Percentiles rank a stretch among this genome's conserved stretches.
These are phyloP conservation scores for Nasonia longicornis DNA, from an alignment of 1,140 invertebrate species.

Conservation along the genomic window DNA sequence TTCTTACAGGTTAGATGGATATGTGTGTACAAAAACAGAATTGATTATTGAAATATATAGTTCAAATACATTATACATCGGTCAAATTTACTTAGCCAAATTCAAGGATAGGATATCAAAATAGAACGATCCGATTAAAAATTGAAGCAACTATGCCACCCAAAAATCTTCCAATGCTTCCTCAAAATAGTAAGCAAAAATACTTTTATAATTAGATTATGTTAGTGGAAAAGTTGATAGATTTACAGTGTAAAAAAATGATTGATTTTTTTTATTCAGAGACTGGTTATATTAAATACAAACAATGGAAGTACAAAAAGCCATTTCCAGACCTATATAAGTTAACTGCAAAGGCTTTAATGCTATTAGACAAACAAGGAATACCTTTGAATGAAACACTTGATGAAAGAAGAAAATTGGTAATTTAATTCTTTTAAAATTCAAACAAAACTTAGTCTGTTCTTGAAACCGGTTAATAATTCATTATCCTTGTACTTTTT, in stretches of 20 bases:
- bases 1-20: too few relatives aligned
- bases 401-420: background rate
- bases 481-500: background rate
- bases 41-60: too few relatives aligned
- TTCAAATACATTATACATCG: too few relatives aligned
- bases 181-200: conserved; percentile 14
- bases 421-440: background rate
- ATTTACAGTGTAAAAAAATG: background rate
- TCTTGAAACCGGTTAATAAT: background rate
- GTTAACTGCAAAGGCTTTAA: conserved; percentile 21
- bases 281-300: background rate
- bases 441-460: background rate
- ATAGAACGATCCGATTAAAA: too few relatives aligned
- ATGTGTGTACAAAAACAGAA: too few relatives aligned
- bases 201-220: background rate
- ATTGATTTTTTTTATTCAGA: background rate
- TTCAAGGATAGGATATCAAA: too few relatives aligned
- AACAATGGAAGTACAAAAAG: background rate
- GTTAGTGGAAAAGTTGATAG: background rate
- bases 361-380: background rate
- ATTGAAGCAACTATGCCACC: background rate
- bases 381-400: background rate
- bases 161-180: background rate
- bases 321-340: conserved; percentile 18
- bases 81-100: too few relatives aligned